Evolutionary conservation across 2,797 vertebrate genomes (phyloP), one percentile per base, ranked within the genome.

Genomic region (Macrochelys suwanniensis): DNA sequence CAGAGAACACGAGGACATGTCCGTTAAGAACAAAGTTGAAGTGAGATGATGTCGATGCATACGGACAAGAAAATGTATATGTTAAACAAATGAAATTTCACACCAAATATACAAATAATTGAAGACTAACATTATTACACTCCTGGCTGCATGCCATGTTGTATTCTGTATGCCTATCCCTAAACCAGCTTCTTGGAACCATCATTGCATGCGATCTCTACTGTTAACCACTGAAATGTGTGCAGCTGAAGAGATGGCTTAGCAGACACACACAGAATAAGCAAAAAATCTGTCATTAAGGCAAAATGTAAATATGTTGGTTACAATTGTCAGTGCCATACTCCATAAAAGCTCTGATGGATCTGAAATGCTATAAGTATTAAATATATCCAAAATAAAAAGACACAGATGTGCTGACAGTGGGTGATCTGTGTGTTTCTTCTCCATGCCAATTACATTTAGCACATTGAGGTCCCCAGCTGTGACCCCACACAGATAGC

Each of bases 341-440:
- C 56, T 96, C 93, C 94, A 91, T 95, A 97, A 97, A 96, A 85
- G 76, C 61, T 59, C 28, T 93, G 97, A 97, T 94, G 97, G 95
- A 97, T 97, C 94, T 96, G 97, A 96, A 97, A 96, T 94, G 89
- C 95, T 97, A 0, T 93, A 96, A 97, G 97, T 96, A 96, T 97
- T 97, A 97, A 97, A 98, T 98, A 95, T 97, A 97, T 96, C 96
- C 97, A 96, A 97, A 97, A 96, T 97, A 98, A 97, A 97, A 96
- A 94, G 95, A 97, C 96, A 96, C 97, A 98, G 97, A 97, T 97
- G 97, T 97, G 95, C 93, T 97, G 96, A 97, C 96, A 97, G 97
- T 94, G 96, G 96, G 97, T 94, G 95, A 98, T 97, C 97, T 97
- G 95, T 96, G 96, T 96, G 96, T 96, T 97, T 97, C 94, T 97